Evolutionary conservation across 2,113 vertebrate genomes (phyloP), one percentile per base, ranked within the genome.

Genomic region (Opisthocomus hoazin): DNA sequence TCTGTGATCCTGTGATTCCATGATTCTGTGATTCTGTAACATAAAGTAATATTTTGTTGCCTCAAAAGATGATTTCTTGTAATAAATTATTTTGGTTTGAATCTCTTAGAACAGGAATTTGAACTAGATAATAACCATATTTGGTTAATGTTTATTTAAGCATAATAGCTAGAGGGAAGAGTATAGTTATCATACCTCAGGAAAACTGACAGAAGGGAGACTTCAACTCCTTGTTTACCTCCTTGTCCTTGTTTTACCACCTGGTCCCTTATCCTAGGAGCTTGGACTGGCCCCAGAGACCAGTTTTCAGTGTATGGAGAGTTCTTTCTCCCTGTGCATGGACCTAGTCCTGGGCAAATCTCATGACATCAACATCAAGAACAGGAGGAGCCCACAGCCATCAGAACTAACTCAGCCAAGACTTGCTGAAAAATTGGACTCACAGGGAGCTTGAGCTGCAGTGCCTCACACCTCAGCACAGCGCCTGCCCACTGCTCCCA

Each of bases 51-150:
- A 4, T 69, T 81, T 81, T 54, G 15, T 54, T 36, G 5, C 36
- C 61, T 12, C 37, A 75, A 93, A 79, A 34, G 10, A 57, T 36
- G 4, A 66, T 66, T 78, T 82, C 10, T 75, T 57, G 6, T 17
- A 89, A 74, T 53, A 84, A 50, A 66, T 94, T 50, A 46, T 21
- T 69, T 73, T 69, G 7, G 45, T 91, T 84, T 81, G 16, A 82
- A 78, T 20, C 19, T 84, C 20, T 81, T 27, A 50, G n/a, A 74
- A 66, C 15, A 53, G 12, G 32, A 70, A 45, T 78, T 76, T 70
- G 18, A 57, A 87, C 12, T 50, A 61, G 23, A 34, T 53, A 80
- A 84, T 56, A 51, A 43, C 5, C 6, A 26, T 65, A 48, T 48
- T 77, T 74, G 5, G 36, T 46, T 69, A 68, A 57, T 20, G 5